phyloP scores from a whole-genome alignment of 2,888 invertebrate species.

The Drosophila histrio region DNA sequence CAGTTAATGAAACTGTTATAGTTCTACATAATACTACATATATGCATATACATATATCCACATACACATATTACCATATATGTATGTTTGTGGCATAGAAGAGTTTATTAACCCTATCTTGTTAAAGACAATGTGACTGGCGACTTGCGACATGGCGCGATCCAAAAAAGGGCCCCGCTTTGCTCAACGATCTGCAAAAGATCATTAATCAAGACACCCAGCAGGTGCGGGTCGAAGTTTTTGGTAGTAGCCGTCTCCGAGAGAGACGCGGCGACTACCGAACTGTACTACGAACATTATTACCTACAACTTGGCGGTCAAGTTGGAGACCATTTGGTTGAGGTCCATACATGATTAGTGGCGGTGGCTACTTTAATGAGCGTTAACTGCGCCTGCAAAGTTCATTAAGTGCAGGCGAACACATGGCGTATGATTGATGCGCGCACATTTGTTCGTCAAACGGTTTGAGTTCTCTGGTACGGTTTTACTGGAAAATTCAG shows the following conservation, averaged over 20 bases:
- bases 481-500: slow-evolving; percentile 52
- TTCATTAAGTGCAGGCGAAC: slow-evolving; percentile 73
- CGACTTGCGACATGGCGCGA: slow-evolving; percentile 15
- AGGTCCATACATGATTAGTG: slow-evolving; percentile 65
- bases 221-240: slow-evolving; percentile 67
- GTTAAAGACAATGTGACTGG: slow-evolving; percentile 25
- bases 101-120: slow-evolving; percentile 75
- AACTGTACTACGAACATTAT: slow-evolving; percentile 64
- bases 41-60: background rate
- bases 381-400: slow-evolving; percentile 76
- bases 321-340: slow-evolving; percentile 5
- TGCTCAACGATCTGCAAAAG: slow-evolving; percentile 37
- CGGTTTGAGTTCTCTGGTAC: slow-evolving; percentile 17
- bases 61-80: slow-evolving; percentile 63
- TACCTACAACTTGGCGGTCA: slow-evolving; percentile 29
- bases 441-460: slow-evolving; percentile 48
- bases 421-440: slow-evolving; percentile 74
- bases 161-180: slow-evolving; percentile 68
- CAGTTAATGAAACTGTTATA: slow-evolving; percentile 78
- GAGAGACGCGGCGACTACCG: slow-evolving; percentile 57
- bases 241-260: slow-evolving; percentile 59
- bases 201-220: slow-evolving; percentile 77
- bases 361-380: slow-evolving; percentile 76
- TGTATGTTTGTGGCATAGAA: slow-evolving; percentile 42
- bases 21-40: slow-evolving; percentile 54